Evolutionary conservation across 2,113 vertebrate genomes (phyloP), one percentile per base, ranked within the genome.

Genomic region (Aldabrachelys gigantea): DNA sequence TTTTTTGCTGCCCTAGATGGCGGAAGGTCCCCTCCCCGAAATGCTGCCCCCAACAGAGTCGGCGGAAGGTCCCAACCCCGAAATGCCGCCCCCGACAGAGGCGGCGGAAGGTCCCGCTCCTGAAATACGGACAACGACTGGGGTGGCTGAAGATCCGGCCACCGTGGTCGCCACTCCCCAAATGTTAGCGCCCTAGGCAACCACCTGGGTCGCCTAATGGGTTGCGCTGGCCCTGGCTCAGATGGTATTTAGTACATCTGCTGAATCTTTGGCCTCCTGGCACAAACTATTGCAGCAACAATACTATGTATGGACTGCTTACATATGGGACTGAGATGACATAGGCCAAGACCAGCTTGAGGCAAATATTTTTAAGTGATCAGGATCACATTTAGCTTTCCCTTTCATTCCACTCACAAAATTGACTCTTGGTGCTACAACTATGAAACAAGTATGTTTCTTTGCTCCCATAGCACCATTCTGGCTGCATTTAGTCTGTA

Each of bases 261-360:
- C 94, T 95, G 95, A 89, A 85, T 89, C n/a, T 90, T 57, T 72
- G 44, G 90, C 89, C 86, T 87, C 84, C 86, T 59, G 84, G 88
- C 89, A 82, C 78, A 81, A 56, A 4, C 52, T 24, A 22, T 80
- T 90, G 80, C 65, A 85, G 41, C 62, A 78, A 78, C 31, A 79
- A 8, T 12, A 84, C 81, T 84, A 27, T 13, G 4, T 27, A 24
- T 79, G 10, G 47, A 81, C 82, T 9, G 88, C 59, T 0, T 75
- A 76, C 72, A 50, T 84, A 25, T 57, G 65, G 35, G 29, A 6
- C 52, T 84, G 72, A 87, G 62, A 75, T 25, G 69, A 59, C 44
- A 59, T 82, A 84, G 90, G 44, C 11, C 76, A 35, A 41, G 80
- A 95, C 56, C 25, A 83, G 8, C 78, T 87, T 50, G 25, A 87